Evolutionary conservation across 2,888 invertebrate species (phyloP), one percentile per base, ranked within the genome.

Genomic region (Omphaloscelis lunosa): DNA sequence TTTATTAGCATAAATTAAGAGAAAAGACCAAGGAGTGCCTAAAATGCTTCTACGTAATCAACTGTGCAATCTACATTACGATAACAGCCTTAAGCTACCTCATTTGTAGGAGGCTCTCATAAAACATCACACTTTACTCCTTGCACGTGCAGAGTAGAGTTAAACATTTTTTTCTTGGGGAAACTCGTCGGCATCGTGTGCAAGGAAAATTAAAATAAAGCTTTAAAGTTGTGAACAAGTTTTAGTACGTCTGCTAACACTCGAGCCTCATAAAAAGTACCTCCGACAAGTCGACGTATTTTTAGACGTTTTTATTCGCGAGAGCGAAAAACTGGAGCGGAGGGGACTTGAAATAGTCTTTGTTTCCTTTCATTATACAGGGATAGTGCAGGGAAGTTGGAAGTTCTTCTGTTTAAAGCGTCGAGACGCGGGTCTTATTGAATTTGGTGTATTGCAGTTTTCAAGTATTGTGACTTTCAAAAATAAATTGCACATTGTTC

Each of bases 161-260:
- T 90, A 67, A 86, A 91, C 88, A 90, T 91, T 81, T 79, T 79
- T 80, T 94, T 93, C 91, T 86, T 82, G 80, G 82, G 89, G 15
- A 73, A 73, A 73, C 34, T 73, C 86, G 73, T 59, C 69, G 79
- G 80, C 87, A 85, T 85, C 91, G 90, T 92, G 91, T 90, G 92
- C 92, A 90, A 92, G 91, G 93, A 94, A 96, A 96, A 96, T 96
- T 96, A 96, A 96, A 96, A 95, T 95, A 94, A 94, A 95, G 94
- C 94, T 94, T 94, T 91, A 93, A 95, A 95, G 93, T 95, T 93
- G 92, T 89, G 93, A 93, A 92, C 94, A 94, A 95, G 93, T 95
- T 95, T 94, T 93, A 94, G 92, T 93, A 91, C 93, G 93, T 93
- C 93, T 93, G 91, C 91, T 87, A 91, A 90, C 90, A 91, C 93